Conservation (phyloP, 2,888 invertebrate genomes). For the Exephanes ischioxanthus region DNA sequence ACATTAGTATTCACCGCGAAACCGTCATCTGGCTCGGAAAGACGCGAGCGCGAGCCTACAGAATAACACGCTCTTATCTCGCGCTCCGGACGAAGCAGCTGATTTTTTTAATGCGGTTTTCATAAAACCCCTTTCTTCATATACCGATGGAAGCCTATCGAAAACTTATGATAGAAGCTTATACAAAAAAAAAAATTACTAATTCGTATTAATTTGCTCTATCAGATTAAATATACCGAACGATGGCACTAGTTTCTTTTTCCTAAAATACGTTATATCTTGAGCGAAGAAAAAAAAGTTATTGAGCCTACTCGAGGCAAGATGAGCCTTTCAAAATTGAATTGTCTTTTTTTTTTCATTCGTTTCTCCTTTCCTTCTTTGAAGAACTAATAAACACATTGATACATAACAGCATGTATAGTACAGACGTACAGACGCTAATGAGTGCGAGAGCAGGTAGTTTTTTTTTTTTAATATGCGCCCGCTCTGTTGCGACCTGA, state of each 20-base stretch:
- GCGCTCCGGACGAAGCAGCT: neutral
- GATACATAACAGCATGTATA: constrained; percentile 16
- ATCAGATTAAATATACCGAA: constrained; percentile 1
- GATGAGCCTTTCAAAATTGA: neutral
- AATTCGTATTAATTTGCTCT: constrained; percentile 7
- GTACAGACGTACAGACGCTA: constrained; percentile 13
- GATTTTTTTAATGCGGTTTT: neutral
- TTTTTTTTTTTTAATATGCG: neutral
- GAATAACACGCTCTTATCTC: constrained; percentile 32
- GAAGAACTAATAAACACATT: constrained; percentile 7
- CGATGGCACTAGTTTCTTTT: constrained; percentile 22
- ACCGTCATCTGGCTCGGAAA: neutral
- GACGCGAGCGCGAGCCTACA: neutral
- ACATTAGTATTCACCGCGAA: neutral
- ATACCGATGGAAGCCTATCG: constrained; percentile 26
- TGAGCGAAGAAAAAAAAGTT: neutral
- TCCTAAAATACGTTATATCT: neutral
- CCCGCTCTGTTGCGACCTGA: constrained; percentile 62
- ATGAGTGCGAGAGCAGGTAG: constrained; percentile 9
- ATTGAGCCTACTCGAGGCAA: neutral
- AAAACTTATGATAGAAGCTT: constrained; percentile 46
- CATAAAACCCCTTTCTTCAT: neutral
- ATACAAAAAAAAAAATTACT: constrained; percentile 37
- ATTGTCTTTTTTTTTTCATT: neutral
- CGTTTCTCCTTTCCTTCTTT: neutral